Evolutionary conservation across 1,140 invertebrate genomes (phyloP), one percentile per base, ranked within the genome.

Genomic region (Epicauta chinensis): DNA sequence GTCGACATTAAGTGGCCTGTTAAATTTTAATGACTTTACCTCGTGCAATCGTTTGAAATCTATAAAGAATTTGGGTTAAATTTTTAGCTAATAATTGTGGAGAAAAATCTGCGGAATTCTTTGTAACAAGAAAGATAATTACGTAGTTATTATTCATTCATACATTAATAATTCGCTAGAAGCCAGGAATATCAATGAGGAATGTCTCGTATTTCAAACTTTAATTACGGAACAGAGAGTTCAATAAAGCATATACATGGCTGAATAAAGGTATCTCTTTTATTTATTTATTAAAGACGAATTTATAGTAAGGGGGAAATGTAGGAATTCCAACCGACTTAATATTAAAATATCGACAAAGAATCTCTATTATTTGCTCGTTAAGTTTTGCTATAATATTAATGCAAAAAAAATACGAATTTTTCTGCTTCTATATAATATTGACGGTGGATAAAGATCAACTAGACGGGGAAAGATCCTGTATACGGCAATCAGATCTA

Each of bases 401-500:
- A 23, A 23, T n/a, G n/a, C n/a, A 23, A 23, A 23, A 23, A 23
- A 23, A 23, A 23, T 23, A 23, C 4, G 7, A 23, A 23, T 5
- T 23, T 23, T 36, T 10, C 35, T 12, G 35, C 5, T 5, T 36
- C 10, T 36, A 13, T 36, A 36, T 36, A 36, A 36, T 23, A 5
- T 23, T 23, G 7, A 23, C 23, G 23, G 23, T 23, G 23, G 23
- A 23, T 23, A 23, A 23, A 23, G 23, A 23, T 23, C 23, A 23
- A 23, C 23, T n/a, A 16, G 15, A 43, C 10, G 10, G 36, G 31
- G 29, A 29, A 41, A 36, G 50, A 56, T 60, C 55, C 54, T 60
- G 58, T 55, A 64, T 56, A 55, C 55, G 56, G 59, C 62, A 64
- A 66, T 69, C 67, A 66, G 55, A 55, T 63, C 63, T 69, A 69